Conservation (phyloP, 1,140 invertebrate genomes). For the Bathynomus jamesi region DNA sequence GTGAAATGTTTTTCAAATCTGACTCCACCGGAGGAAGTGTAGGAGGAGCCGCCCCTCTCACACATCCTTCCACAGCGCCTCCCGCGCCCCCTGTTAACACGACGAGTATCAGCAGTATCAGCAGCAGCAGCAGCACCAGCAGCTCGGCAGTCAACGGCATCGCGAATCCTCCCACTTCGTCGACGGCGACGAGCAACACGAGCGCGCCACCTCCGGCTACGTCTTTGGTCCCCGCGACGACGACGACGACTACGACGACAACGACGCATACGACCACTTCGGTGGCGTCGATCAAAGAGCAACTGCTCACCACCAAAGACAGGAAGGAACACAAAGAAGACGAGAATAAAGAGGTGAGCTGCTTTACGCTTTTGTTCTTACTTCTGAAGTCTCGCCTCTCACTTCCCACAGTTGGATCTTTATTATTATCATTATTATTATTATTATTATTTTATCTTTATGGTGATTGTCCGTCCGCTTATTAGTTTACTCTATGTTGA, state of each 20-base stretch:
- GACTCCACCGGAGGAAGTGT: slow-evolving; percentile 8
- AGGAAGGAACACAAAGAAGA: slow-evolving; percentile 18
- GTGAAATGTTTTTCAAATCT: slow-evolving; percentile 64
- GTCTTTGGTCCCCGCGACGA: neutral
- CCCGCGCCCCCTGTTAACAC: slow-evolving; percentile 8
- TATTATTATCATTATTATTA: no score
- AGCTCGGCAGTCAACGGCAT: neutral
- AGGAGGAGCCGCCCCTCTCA: slow-evolving; percentile 9
- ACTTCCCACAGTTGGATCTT: no score
- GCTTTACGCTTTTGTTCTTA: no score
- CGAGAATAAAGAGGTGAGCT: slow-evolving; percentile 26
- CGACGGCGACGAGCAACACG: neutral
- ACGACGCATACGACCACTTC: slow-evolving; percentile 23
- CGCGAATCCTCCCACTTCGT: neutral
- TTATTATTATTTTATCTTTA: no score
- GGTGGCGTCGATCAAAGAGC: slow-evolving; percentile 14
- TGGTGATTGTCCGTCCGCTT: no score
- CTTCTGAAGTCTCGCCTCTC: no score
- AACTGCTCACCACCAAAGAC: slow-evolving; percentile 25
- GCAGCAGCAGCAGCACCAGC: no score
- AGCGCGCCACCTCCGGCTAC: neutral
- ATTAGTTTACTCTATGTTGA: no score
- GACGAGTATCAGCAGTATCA: no score
- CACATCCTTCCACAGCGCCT: slow-evolving; percentile 10
- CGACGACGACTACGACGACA: slow-evolving; percentile 11